phyloP scores from a whole-genome alignment of 2,888 invertebrate genomes.

The Synanthedon myopaeformis region DNA sequence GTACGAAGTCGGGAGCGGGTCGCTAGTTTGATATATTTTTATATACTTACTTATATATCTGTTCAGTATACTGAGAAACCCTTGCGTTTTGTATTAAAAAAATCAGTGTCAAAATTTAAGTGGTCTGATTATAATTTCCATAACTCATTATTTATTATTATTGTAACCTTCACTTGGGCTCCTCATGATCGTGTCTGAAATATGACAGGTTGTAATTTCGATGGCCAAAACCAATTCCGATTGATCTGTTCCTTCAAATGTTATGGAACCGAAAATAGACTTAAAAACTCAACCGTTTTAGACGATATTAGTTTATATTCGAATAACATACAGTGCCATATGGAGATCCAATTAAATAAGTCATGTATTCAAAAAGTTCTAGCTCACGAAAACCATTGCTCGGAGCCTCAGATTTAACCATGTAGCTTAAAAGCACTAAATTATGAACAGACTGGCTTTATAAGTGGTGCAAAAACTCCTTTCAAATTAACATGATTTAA shows the following conservation, averaged over 20 bases:
- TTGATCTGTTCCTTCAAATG: conserved; percentile 14
- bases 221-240: conserved; percentile 27
- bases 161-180: conserved; percentile 47
- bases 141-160: conserved; percentile 30
- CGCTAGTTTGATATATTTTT: no score
- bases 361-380: conserved; percentile 50
- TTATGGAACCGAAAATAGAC: no score
- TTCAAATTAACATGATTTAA: neutral
- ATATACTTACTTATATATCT: no score
- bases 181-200: conserved; percentile 51
- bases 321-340: neutral
- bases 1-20: no score
- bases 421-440: conserved; percentile 55
- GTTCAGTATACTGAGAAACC: no score
- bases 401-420: conserved; percentile 49
- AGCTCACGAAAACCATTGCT: conserved; percentile 64
- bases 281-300: no score
- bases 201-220: conserved; percentile 66
- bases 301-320: no score
- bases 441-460: conserved; percentile 19
- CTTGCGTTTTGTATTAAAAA: neutral
- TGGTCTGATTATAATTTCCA: conserved; percentile 10
- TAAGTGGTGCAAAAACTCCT: neutral
- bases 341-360: conserved; percentile 16
- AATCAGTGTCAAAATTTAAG: neutral